Evolutionary conservation across 2,113 vertebrate species (phyloP), one percentile per base, ranked within the genome.

Genomic region (Rattus rattus): DNA sequence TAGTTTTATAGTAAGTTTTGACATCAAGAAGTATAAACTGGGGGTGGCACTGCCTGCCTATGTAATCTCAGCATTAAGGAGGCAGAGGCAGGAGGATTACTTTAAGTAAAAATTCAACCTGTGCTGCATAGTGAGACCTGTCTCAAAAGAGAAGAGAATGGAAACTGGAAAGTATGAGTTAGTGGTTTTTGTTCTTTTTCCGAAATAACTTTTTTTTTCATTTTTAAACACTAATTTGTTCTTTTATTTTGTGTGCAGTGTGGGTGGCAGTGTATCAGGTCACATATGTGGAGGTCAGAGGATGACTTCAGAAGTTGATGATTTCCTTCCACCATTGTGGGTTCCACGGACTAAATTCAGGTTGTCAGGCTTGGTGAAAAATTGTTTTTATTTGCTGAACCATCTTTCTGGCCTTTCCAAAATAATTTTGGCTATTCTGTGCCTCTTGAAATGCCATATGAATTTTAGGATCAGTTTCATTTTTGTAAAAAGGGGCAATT

Each of bases 151-250:
- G 26, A 26, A 61, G 2, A 7, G 17, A 61, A 43, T 2, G 43
- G 43, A 43, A 83, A 39, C 56, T 26, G 59, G 56, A 63, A 84
- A 43, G n/a, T 63, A 43, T 63, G 81, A 81, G 39, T 85, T 26
- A 26, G 90, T 65, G 72, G 67, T 12, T 81, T 90, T 86, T 84
- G 30, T 86, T 93, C 77, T 88, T 79, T 80, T 89, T 43, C 73
- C 24, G 81, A 63, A 63, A 84, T 43, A 63, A 59, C 4, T 43
- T 43, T 43, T 43, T 43, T 43, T 43, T 84, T 43, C 47, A 10
- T 63, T 67, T 61, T 43, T 5, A 83, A 43, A 43, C 81, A 16
- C 17, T 43, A 10, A 16, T 61, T 17, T 84, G 56, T 63, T 39
- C 36, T 10, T 63, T 84, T 56, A 9, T 43, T 61, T 59, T 61